Evolutionary conservation across 1,140 invertebrate genomes (phyloP), one percentile per base, ranked within the genome.

Genomic region (Plectrocnemia conspersa): DNA sequence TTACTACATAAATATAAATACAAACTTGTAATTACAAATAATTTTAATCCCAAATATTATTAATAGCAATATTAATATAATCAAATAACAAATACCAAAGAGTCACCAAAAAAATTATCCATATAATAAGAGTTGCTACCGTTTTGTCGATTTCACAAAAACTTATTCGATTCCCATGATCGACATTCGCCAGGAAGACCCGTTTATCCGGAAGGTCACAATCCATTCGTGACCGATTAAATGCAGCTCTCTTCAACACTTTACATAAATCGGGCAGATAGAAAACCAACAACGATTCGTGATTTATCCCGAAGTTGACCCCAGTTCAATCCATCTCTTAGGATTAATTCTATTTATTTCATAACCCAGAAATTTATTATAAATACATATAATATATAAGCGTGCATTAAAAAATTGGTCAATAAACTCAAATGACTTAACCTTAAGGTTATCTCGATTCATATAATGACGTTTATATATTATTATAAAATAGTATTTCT

Each of bases 141-240:
- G 13, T 6, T 13, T 13, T 38, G n/a, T n/a, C n/a, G n/a, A n/a
- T 15, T 38, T 13, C 35, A 38, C 4, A 13, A 6, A 16, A 38
- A 38, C 18, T 9, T 7, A 38, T 38, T 16, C 7, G 11, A 15
- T 38, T 7, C 35, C 13, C 35, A 38, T 38, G 6, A 7, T 16
- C 35, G 5, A 13, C 7, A 15, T 38, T 7, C n/a, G 35, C 11
- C 18, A 38, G 5, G 5, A 16, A 5, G 13, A 38, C 35, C 35
- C 35, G 18, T 38, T 15, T 15, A 38, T 38, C 35, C 35, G 35
- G 35, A 38, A 38, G 35, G 35, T 38, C 35, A 38, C 35, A 38
- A 13, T 5, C 35, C 35, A 38, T 10, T 38, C 35, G 35, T 38
- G 35, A 38, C 35, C 13, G 35, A 9, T 38, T 38, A 38, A 38